Evolutionary conservation across 2,797 vertebrate genomes (phyloP).

Genomic region (Acipenser oxyrinchus): DNA sequence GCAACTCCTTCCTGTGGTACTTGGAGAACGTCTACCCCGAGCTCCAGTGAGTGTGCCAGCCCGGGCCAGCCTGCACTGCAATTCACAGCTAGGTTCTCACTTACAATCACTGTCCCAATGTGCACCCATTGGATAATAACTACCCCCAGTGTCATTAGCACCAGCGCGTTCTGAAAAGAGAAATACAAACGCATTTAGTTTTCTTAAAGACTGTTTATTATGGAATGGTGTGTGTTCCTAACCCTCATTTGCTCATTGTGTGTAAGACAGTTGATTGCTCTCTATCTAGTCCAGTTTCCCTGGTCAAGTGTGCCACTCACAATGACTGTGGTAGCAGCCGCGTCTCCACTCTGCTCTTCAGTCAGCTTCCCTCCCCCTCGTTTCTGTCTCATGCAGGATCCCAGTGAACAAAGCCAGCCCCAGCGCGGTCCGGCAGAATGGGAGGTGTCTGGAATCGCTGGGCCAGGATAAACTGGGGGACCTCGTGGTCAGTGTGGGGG

Average conservation of each 20-base stretch:
- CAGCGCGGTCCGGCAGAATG: slow-evolving; percentile 78
- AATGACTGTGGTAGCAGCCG: too few species aligned
- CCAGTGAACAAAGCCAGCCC: slow-evolving; percentile 82
- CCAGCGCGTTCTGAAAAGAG: neutral
- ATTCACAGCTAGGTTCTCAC: too few species aligned
- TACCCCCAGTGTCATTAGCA: too few species aligned
- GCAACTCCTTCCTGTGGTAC: slow-evolving; percentile 97
- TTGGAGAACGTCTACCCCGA: slow-evolving; percentile 94
- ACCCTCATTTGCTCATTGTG: neutral
- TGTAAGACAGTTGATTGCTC: neutral
- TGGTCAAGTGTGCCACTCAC: too few species aligned
- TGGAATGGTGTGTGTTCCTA: too few species aligned
- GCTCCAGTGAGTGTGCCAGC: slow-evolving; percentile 71
- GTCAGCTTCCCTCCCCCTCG: neutral
- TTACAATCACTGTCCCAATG: neutral
- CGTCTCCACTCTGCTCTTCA: too few species aligned
- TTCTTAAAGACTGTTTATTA: too few species aligned
- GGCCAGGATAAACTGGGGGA: slow-evolving; percentile 65
- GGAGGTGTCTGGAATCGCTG: slow-evolving; percentile 77
- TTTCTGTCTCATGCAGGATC: slow-evolving; percentile 56
- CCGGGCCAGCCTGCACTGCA: neutral
- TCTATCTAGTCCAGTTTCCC: neutral
- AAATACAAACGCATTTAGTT: too few species aligned
- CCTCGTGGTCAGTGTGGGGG: slow-evolving; percentile 53
- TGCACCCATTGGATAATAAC: neutral